phyloP scores from a whole-genome alignment of 2,113 vertebrate species.

The Dipodomys stephensi region DNA sequence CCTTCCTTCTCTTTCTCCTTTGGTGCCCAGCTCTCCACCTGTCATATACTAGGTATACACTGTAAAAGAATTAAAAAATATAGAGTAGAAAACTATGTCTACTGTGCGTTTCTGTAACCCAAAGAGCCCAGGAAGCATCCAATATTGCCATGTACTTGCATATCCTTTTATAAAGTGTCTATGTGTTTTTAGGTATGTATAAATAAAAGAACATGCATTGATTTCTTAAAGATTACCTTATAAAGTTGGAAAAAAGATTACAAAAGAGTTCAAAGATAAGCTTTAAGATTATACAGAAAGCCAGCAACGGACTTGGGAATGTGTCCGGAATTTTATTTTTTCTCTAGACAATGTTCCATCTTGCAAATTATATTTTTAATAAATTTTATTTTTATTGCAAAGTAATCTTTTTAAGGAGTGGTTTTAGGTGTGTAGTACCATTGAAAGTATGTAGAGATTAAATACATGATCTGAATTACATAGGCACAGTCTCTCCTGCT shows the following conservation, averaged over 20 bases:
- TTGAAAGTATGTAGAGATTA: too few species aligned
- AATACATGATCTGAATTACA: too few species aligned
- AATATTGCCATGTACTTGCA: not conserved
- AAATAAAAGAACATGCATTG: conserved; percentile 10
- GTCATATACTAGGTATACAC: not conserved
- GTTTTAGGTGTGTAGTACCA: too few species aligned
- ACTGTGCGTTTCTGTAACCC: not conserved
- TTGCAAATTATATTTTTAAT: conserved; percentile 44
- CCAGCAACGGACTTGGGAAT: conserved; percentile 54
- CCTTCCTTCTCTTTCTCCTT: fast-evolving
- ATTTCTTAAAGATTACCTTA: conserved; percentile 20
- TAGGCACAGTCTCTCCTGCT: too few species aligned
- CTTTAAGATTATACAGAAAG: conserved; percentile 66
- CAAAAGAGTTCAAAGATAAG: conserved; percentile 68
- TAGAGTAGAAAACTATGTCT: not conserved
- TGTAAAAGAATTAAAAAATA: not conserved
- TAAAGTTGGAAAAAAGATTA: not conserved
- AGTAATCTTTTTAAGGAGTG: too few species aligned
- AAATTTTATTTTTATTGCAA: too few species aligned
- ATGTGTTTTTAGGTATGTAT: not conserved
- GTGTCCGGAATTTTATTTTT: conserved; percentile 65
- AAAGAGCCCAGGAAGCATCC: not conserved
- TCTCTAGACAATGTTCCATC: conserved; percentile 69
- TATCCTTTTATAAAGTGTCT: not conserved
- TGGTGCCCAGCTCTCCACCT: fast-evolving